Percentiles rank a stretch among this genome's conserved stretches.
Conservation (phyloP, 2,888 invertebrate species). For the Hydropsyche betteni region DNA sequence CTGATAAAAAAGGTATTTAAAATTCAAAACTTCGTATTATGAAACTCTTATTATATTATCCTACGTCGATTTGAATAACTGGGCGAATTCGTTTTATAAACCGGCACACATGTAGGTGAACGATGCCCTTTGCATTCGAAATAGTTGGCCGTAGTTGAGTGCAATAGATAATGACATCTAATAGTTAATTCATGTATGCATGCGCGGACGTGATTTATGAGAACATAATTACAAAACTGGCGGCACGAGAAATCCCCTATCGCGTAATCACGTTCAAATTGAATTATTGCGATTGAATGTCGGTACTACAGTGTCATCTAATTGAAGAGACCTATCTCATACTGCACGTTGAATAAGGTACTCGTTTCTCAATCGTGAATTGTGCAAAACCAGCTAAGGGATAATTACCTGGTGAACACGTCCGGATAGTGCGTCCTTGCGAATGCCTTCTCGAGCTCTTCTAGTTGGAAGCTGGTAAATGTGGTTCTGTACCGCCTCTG, state of each 20-base stretch:
- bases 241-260: conserved; percentile 40
- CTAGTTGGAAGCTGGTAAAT: conserved; percentile 93
- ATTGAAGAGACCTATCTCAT: conserved; percentile 11
- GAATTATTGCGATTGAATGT: conserved; percentile 41
- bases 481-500: conserved; percentile 93
- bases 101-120: conserved; percentile 27
- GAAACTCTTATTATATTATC: no score
- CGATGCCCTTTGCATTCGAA: conserved; percentile 27
- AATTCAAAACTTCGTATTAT: no score
- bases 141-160: conserved; percentile 14
- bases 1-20: no score
- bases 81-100: not conserved
- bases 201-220: conserved; percentile 44
- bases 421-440: conserved; percentile 98
- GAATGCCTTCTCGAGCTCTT: conserved; percentile 96
- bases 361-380: no score
- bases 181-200: conserved; percentile 37
- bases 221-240: conserved; percentile 38
- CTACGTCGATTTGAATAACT: no score
- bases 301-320: not conserved
- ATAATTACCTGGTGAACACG: conserved; percentile 89
- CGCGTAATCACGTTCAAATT: conserved; percentile 40
- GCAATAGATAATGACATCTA: conserved; percentile 40
- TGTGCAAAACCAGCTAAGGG: not conserved
- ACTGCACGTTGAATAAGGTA: not conserved